These are phyloP conservation scores for Galago senegalensis DNA, from an alignment of 2,797 vertebrate genomes.

Conservation along the genomic window DNA sequence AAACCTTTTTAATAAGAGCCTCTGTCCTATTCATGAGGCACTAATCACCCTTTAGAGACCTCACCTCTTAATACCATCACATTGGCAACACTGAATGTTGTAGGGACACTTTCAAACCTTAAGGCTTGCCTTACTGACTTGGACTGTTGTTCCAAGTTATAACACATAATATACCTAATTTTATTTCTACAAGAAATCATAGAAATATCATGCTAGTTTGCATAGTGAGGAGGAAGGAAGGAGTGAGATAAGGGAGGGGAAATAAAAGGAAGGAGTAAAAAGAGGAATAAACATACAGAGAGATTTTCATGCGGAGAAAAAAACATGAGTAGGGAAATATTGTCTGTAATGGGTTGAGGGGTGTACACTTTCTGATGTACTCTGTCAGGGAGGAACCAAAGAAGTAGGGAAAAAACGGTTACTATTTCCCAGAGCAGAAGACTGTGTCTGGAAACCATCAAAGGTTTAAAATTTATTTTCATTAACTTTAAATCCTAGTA, in stretches of 20 bases:
- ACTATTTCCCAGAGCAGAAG: neutral
- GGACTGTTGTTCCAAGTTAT: neutral
- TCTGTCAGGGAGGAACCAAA: neutral
- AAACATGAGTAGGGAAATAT: neutral
- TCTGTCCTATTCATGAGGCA: neutral
- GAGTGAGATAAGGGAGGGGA: neutral
- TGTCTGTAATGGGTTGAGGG: neutral
- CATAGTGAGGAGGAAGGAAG: neutral
- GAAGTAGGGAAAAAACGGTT: neutral
- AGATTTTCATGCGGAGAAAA: neutral
- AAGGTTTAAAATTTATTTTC: neutral
- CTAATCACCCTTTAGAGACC: neutral
- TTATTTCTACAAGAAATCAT: conserved; percentile 22
- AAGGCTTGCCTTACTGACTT: neutral
- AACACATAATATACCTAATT: neutral
- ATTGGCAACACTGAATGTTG: neutral
- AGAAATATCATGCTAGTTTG: conserved; percentile 28
- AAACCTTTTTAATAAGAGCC: neutral
- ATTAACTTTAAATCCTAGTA: neutral
- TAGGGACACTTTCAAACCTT: neutral
- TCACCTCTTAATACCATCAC: neutral
- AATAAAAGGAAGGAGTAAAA: neutral
- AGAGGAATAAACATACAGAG: neutral
- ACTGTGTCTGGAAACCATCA: neutral
- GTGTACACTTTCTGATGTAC: rapidly evolving